Base-by-base conservation (phyloP, 1,140 invertebrate species). In the Steinernema khuongi region DNA sequence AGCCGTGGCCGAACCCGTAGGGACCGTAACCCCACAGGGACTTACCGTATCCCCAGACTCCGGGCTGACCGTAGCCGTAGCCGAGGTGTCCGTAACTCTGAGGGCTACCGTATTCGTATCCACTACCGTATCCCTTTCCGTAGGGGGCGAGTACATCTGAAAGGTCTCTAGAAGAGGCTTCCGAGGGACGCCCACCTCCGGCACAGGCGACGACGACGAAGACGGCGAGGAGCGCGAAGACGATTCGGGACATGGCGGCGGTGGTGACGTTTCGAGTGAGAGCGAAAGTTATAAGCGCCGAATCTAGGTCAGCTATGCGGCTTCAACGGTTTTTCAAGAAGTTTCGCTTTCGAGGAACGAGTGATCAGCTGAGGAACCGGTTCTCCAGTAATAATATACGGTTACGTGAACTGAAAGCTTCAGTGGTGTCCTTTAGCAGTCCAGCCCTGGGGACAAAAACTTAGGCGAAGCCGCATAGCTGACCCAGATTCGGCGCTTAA, bases 171-270 rank as follows among this genome's bases (percentile, higher is more conserved):
- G 7, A 22, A 22, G 7, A 60, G 19, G 4, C 26, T 14, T 22
- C 50, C 4, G 7, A 60, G 26, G 14, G 50, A 7, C 11, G 50
- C 50, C 26, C 50, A 60, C 50, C 50, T 60, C 50, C 50, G 11
- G 50, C 50, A 22, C 14, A 14, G 50, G 50, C 50, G 22, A 60
- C 4, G 19, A 22, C 50, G 11, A 60, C 50, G 50, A 60, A 60
- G 50, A 22, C 50, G 50, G 50, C 50, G 50, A 60, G 50, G 50
- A 60, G 50, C 50, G 50, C 50, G 50, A 60, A 60, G 50, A 17
- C 14, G 50, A 26, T 60, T 60, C 22, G 50, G 50, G 50, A 60
- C 50, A 60, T 60, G 14, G 11, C 50, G 11, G 26, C 4, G 50
- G 26, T 2, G 50, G 26, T 22, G 50, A 11, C 4, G 4, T 26